phyloP scores from a whole-genome alignment of 2,888 invertebrate genomes.

The Ornithoptera alexandrae region DNA sequence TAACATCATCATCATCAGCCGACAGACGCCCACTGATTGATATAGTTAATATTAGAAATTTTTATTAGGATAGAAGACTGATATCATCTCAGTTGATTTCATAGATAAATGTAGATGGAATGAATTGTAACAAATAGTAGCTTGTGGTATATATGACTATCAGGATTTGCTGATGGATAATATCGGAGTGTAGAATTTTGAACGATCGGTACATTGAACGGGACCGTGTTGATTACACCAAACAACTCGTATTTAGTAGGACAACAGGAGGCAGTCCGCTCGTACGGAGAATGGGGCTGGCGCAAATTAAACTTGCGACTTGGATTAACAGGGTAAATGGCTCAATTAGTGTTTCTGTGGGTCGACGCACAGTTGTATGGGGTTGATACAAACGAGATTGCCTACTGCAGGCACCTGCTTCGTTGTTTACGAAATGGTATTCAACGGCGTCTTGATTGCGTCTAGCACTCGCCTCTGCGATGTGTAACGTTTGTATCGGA shows the following conservation, averaged over 20 bases:
- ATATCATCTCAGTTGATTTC: too few relatives aligned
- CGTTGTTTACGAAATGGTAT: conserved; percentile 54
- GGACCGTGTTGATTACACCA: conserved; percentile 6
- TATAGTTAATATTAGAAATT: too few relatives aligned
- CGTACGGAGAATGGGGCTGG: conserved; percentile 29
- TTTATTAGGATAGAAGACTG: too few relatives aligned
- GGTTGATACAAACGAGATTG: conserved; percentile 69
- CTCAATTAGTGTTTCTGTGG: conserved; percentile 72
- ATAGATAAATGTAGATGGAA: too few relatives aligned
- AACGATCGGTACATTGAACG: not conserved
- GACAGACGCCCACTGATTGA: too few relatives aligned
- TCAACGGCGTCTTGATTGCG: conserved; percentile 52
- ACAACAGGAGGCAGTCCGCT: conserved; percentile 22
- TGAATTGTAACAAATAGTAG: not conserved
- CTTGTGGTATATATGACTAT: not conserved
- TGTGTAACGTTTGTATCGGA: conserved; percentile 31
- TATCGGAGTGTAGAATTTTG: not conserved
- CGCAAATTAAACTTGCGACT: conserved; percentile 70
- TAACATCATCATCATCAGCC: too few relatives aligned
- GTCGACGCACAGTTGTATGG: conserved; percentile 47
- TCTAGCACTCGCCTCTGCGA: conserved; percentile 16
- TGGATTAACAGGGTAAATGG: conserved; percentile 71
- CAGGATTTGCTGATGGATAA: not conserved
- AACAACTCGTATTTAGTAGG: conserved; percentile 25
- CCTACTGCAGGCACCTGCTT: conserved; percentile 61